Evolutionary conservation across 1,140 invertebrate species (phyloP), one percentile per base, ranked within the genome.

Genomic region (Nasonia giraulti): DNA sequence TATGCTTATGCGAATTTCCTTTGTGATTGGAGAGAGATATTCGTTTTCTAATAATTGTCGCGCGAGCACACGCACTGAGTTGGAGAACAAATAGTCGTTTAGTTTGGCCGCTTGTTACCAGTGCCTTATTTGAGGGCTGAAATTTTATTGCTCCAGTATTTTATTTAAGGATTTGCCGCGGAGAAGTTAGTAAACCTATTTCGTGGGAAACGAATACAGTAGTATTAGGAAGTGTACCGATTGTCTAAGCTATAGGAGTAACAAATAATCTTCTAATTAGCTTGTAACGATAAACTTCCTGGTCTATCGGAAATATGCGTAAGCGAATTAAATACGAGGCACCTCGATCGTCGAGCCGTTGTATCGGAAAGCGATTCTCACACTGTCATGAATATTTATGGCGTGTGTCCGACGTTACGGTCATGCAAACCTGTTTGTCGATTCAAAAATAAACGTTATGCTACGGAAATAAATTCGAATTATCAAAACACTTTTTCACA

Each of bases 351-450:
- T n/a, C 23, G 5, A 27, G 27, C 50, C 23, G 20, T 27, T 1
- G 5, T 2, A 33, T 12, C n/a, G 10, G 11, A 31, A 55, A 81
- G 44, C 62, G 14, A n/a, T 74, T 75, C 50, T 82, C 44, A 23
- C 27, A 75, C 11, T 69, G 17, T 17, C 10, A 82, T 73, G 33
- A 50, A 82, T 74, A 74, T 69, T 81, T 17, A 81, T 55, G 8
- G 37, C n/a, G 68, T 44, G 40, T 44, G 40, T 44, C 40, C 7
- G 40, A 44, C 0, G 40, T 8, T 44, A 44, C 10, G 10, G 40
- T 44, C 40, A 44, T 44, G 1, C 40, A 44, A 44, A 44, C 7
- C 40, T 8, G 40, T 44, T 40, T 44, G 8, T 44, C 10, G 40
- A 40, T 0, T 40, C 7, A 40, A 40, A 40, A 40, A 40, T 10